Evolutionary conservation across 1,140 invertebrate genomes (phyloP), one percentile per base, ranked within the genome.

Genomic region (Chelonus insularis): DNA sequence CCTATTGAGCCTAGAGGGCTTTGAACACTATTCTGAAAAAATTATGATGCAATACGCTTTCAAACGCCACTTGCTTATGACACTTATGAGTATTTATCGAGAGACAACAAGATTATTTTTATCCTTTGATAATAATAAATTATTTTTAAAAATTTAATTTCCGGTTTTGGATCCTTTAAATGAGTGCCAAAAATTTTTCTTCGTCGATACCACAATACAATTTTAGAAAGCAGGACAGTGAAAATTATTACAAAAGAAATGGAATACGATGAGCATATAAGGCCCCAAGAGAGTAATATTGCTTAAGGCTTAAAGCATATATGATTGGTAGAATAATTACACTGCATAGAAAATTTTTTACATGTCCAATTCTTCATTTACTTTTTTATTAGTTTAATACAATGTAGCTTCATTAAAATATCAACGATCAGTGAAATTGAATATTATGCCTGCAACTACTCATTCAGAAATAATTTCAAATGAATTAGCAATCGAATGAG

Each of bases 161-260:
- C n/a, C n/a, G n/a, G n/a, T n/a, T n/a, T n/a, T n/a, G n/a, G n/a
- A n/a, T n/a, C n/a, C n/a, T n/a, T n/a, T n/a, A n/a, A n/a, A n/a
- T n/a, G n/a, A n/a, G n/a, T 29, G 25, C 25, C 25, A 29, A 29
- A 29, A 29, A 29, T 29, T 29, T 29, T 29, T 29, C 25, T 4
- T 29, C 25, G 25, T 29, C 25, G 25, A 29, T 29, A 29, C 7
- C 7, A 29, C 9, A 52, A 52, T 34, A 16, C 25, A 16, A 34
- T 52, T 52, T 52, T 52, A 52, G 50, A 52, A 52, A 52, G 50
- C 50, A 52, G 50, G 50, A 32, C 50, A 52, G 50, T 18, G 50
- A 52, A 52, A 52, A 52, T 20, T 32, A 52, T 52, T 20, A 52
- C 50, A 52, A 52, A 52, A 34, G 50, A 52, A 34, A 52, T 34